These are phyloP conservation scores for Gortyna flavago DNA, from an alignment of 2,888 invertebrate genomes.

Conservation along the genomic window DNA sequence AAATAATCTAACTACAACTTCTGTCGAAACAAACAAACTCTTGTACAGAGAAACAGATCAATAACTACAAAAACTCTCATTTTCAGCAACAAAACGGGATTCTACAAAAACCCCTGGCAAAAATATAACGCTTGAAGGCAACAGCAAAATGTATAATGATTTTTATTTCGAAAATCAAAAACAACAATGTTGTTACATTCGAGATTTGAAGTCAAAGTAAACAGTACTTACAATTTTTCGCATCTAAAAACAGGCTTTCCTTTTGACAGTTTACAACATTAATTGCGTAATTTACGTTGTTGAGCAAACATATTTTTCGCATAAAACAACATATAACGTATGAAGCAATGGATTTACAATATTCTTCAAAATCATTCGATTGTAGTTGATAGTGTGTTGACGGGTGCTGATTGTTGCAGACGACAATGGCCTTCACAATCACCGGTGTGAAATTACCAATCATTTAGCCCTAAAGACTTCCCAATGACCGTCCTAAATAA, in stretches of 20 bases:
- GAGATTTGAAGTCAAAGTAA: background rate
- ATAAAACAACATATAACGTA: no score
- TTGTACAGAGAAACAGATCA: background rate
- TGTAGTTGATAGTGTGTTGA: no score
- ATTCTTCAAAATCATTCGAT: no score
- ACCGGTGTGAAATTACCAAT: background rate
- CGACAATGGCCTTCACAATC: background rate
- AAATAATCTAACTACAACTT: background rate
- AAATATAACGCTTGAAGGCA: background rate
- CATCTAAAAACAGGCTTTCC: no score
- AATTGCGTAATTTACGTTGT: no score
- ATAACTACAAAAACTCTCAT: background rate
- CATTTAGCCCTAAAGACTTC: background rate
- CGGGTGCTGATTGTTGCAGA: background rate
- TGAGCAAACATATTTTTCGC: no score
- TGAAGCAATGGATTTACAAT: no score
- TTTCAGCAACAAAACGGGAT: background rate
- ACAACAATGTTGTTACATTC: background rate
- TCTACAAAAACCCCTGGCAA: background rate
- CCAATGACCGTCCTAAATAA: background rate
- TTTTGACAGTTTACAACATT: no score
- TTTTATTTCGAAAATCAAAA: background rate
- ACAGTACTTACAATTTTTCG: background rate
- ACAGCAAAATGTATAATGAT: background rate
- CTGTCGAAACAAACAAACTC: background rate